Evolutionary conservation across 2,888 invertebrate species (phyloP).

Genomic region (Ophioninae sp.): DNA sequence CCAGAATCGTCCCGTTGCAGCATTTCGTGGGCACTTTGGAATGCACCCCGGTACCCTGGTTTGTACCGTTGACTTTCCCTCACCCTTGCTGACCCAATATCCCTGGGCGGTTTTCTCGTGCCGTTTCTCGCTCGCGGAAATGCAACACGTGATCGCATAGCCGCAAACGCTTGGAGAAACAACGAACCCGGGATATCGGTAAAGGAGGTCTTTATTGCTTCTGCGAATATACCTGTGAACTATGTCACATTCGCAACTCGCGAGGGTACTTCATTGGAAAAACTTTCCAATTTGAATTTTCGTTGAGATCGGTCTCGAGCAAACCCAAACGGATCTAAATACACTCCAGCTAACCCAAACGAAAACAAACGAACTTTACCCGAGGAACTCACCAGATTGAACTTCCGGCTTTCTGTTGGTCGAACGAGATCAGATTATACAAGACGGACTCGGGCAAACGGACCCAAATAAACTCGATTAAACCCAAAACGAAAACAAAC

Average conservation of each 20-base stretch:
- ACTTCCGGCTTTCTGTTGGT: no score
- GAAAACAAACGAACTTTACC: no score
- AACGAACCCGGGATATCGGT: slow-evolving; percentile 52
- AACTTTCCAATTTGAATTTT: neutral
- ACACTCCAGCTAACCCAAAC: no score
- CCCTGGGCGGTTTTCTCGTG: slow-evolving; percentile 14
- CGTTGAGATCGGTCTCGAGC: no score
- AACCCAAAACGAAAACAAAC: no score
- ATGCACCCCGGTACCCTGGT: neutral
- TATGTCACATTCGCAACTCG: slow-evolving; percentile 14
- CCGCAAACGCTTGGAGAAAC: slow-evolving; percentile 36
- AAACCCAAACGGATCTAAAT: no score
- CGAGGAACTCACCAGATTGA: no score
- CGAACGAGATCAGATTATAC: no score
- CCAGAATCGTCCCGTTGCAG: slow-evolving; percentile 47
- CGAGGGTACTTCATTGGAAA: slow-evolving; percentile 13
- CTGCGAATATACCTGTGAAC: slow-evolving; percentile 28
- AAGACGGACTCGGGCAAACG: no score
- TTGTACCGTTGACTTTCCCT: neutral
- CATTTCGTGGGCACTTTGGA: slow-evolving; percentile 36
- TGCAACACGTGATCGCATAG: slow-evolving; percentile 52
- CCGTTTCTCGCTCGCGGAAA: slow-evolving; percentile 34
- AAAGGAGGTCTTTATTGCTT: slow-evolving; percentile 41
- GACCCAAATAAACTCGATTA: no score
- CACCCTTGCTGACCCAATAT: slow-evolving; percentile 1